A percentile compares a stretch with the other conserved stretches of the same genome.
phyloP scores from a whole-genome alignment of 2,797 vertebrate species.

The Platyrinchus mystaceus region DNA sequence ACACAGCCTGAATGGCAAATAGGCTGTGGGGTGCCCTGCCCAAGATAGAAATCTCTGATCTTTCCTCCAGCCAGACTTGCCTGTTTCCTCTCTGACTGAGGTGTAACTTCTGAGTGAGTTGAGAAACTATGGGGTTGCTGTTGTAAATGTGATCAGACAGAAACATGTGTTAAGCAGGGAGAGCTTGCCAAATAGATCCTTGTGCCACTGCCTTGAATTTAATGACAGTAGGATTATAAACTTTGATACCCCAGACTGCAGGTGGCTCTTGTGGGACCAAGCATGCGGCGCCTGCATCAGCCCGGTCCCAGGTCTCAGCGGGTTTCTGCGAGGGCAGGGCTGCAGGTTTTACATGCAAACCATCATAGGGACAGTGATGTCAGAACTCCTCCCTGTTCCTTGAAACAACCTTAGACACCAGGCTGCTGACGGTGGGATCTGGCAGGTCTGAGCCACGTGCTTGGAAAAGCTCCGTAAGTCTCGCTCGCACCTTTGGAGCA shows the following conservation, averaged over 20 bases:
- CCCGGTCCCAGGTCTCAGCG: not conserved
- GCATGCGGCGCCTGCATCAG: not conserved
- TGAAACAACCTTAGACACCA: not conserved
- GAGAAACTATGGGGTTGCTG: constrained; percentile 15
- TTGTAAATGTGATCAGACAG: not conserved
- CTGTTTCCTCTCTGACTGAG: constrained; percentile 14
- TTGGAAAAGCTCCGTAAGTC: constrained; percentile 32
- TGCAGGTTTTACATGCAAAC: not conserved
- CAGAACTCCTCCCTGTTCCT: constrained; percentile 1
- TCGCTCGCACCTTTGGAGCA: not conserved
- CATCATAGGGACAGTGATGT: not conserved
- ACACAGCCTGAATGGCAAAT: constrained; percentile 46
- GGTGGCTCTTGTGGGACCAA: not conserved
- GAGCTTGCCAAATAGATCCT: constrained; percentile 25
- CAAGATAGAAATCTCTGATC: constrained; percentile 60
- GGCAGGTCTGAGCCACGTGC: not conserved
- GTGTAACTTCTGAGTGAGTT: constrained; percentile 19
- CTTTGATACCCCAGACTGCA: not conserved
- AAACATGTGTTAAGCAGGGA: not conserved
- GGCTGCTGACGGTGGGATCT: not conserved
- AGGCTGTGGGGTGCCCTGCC: constrained; percentile 48
- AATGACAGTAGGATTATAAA: not conserved
- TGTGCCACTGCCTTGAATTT: constrained; percentile 2
- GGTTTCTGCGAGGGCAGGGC: not conserved
- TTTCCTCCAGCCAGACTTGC: constrained; percentile 46